Evolutionary conservation across 2,113 vertebrate species (phyloP).

Genomic region (Albula goreensis): DNA sequence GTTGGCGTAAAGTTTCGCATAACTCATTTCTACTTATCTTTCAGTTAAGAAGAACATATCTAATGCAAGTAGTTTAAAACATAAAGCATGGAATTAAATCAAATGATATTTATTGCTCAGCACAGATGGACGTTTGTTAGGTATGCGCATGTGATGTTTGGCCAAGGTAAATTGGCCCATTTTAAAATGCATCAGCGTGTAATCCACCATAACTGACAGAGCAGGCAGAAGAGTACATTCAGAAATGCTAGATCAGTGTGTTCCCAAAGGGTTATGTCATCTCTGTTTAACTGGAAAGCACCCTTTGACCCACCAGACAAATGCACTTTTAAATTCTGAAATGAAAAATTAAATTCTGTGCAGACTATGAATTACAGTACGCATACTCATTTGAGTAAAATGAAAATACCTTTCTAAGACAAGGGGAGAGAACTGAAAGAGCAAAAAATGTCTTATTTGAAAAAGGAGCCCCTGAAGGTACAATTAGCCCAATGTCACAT

Average conservation of each 20-base stretch:
- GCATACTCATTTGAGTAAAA: neutral
- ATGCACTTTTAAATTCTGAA: neutral
- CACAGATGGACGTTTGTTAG: no score
- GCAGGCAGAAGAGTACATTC: constrained; percentile 22
- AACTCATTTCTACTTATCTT: no score
- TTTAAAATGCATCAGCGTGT: constrained; percentile 6
- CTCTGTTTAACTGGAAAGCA: neutral
- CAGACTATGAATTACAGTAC: neutral
- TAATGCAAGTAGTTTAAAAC: no score
- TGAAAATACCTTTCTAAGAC: neutral
- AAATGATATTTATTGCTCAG: no score
- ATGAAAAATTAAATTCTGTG: neutral
- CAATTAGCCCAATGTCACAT: neutral
- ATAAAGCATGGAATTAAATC: no score
- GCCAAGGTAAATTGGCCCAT: constrained; percentile 25
- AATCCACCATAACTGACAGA: constrained; percentile 18
- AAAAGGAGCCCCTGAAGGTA: neutral
- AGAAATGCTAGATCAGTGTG: constrained; percentile 18
- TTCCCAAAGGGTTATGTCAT: neutral
- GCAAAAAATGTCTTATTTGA: neutral
- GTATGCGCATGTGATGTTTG: constrained; percentile 35
- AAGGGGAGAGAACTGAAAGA: neutral
- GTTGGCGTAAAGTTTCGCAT: no score
- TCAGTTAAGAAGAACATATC: no score
- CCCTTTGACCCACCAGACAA: neutral